These are phyloP conservation scores for Oplegnathus fasciatus DNA, from an alignment of 2,113 vertebrate genomes.

Conservation along the genomic window DNA sequence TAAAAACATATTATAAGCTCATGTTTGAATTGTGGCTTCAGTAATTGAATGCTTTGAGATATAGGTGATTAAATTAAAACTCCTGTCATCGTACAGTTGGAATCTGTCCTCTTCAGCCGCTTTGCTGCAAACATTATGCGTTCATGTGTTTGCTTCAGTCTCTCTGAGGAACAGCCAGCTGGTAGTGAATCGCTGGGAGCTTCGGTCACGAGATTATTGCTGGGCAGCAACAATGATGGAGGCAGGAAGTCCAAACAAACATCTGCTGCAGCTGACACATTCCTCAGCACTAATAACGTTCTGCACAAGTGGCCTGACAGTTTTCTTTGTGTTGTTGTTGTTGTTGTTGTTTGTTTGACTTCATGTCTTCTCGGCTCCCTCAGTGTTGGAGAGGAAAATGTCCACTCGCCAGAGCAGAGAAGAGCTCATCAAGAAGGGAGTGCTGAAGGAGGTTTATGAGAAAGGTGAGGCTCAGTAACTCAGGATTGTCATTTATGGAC, in stretches of 20 bases:
- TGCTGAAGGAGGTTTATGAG: slow-evolving; percentile 96
- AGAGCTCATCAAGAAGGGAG: slow-evolving; percentile 98
- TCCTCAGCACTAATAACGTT: background rate
- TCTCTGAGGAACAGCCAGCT: background rate
- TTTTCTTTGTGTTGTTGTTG: background rate
- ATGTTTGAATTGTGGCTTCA: background rate
- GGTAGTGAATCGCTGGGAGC: background rate
- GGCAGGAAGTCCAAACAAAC: slow-evolving; percentile 7
- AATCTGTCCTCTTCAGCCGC: too few relatives aligned
- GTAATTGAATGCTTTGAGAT: background rate
- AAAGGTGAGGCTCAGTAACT: slow-evolving; percentile 86
- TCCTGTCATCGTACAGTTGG: background rate
- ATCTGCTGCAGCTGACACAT: slow-evolving; percentile 8
- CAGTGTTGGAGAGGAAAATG: slow-evolving; percentile 98
- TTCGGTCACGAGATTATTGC: slow-evolving; percentile 7
- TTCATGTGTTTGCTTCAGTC: background rate
- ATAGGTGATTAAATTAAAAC: background rate
- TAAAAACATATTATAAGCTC: background rate
- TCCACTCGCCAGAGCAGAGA: slow-evolving; percentile 98
- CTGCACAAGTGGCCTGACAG: background rate
- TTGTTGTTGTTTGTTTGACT: background rate
- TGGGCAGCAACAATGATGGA: slow-evolving; percentile 2
- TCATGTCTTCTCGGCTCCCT: slow-evolving; percentile 39
- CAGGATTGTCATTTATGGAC: background rate
- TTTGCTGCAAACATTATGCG: background rate